These are phyloP conservation scores for Minunthozetes semirufus DNA, from an alignment of 2,888 invertebrate genomes.

Conservation along the genomic window DNA sequence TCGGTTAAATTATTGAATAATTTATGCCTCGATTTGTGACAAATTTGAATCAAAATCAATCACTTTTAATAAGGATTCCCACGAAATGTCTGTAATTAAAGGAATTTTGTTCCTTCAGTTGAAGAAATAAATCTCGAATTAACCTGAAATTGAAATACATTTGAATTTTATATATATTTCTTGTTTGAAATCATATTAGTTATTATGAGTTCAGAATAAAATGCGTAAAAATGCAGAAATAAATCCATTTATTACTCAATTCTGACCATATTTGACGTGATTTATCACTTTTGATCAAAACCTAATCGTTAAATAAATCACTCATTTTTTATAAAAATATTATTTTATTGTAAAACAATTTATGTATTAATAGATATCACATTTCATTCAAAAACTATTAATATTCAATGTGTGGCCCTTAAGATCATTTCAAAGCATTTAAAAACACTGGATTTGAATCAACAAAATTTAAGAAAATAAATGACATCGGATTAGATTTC, in stretches of 20 bases:
- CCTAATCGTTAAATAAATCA: conserved; percentile 4
- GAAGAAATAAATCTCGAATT: not conserved
- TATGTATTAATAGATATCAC: not conserved
- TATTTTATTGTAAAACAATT: not conserved
- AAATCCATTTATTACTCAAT: not conserved
- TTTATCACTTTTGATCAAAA: conserved; percentile 1
- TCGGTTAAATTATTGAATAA: not conserved
- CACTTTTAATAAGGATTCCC: not conserved
- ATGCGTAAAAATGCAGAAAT: not conserved
- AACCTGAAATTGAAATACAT: not conserved
- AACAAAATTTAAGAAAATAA: not conserved
- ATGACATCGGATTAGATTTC: no score
- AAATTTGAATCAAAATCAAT: not conserved
- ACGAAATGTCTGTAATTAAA: not conserved
- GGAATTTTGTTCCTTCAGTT: not conserved
- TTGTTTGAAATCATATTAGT: not conserved
- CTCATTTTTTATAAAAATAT: not conserved
- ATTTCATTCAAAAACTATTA: not conserved
- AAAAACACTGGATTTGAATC: not conserved
- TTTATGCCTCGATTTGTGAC: not conserved
- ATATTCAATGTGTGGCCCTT: not conserved
- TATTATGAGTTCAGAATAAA: not conserved
- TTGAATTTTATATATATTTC: not conserved
- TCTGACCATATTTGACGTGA: not conserved
- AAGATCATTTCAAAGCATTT: not conserved